Base-by-base conservation (phyloP, 2,888 invertebrate species). In the Lasius fuliginosus region DNA sequence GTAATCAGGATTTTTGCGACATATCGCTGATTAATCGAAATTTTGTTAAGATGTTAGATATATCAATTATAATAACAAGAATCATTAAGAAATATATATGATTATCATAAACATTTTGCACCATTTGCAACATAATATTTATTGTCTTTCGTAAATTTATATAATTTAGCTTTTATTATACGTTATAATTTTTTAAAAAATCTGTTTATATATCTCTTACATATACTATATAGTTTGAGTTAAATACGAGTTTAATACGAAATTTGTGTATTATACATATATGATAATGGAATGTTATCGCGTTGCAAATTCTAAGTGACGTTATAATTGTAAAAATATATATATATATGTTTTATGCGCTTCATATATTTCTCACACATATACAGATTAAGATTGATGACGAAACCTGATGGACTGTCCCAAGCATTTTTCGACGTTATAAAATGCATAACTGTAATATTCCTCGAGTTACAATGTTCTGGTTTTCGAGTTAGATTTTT, bases 401-500 rank as follows among this genome's bases (percentile, higher is more conserved):
- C 5, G 23, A 75, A 75, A n/a, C 12, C 15, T 46, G 33, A 3
- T 36, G 23, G 30, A 76, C 8, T 27, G 8, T 67, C 65, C 23
- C 8, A 46, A 76, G 53, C 49, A 76, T 76, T 76, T 76, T 65
- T 40, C 53, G 40, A 30, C 3, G 18, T 76, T 76, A 76, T 6
- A 67, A 23, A 53, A 76, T 40, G 49, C 36, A 27, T 53, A 49
- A 67, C 49, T 27, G 53, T 76, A 53, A 40, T 65, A 49, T 65
- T 65, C 18, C 36, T 76, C 33, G 33, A 65, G 6, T 53, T 49
- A 53, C 27, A 65, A 76, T 23, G 46, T 76, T 36, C 15, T 18
- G 23, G 36, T 42, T 67, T 49, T 27, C 49, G 12, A 33, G 65
- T 30, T 36, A n/a, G 53, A 65, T 53, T 53, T 18, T 65, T 65